Conservation (phyloP, 1,140 invertebrate genomes). For the Copidosoma floridanum region DNA sequence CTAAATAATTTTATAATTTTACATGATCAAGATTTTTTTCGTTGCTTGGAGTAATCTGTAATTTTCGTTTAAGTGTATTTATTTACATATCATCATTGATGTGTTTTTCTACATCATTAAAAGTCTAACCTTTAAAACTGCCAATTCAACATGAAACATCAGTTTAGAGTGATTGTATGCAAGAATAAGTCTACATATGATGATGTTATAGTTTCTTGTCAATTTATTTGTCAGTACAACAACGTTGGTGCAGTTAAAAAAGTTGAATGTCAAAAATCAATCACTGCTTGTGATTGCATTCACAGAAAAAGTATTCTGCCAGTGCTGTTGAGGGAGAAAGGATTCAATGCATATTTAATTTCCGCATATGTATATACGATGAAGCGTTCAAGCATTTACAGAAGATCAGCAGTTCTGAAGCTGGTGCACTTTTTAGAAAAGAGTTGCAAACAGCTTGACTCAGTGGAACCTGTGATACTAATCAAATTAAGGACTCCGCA, state of each 20-base stretch:
- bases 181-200: slow-evolving; percentile 27
- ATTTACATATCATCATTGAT: no score
- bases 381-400: slow-evolving; percentile 37
- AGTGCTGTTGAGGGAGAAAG: slow-evolving; percentile 33
- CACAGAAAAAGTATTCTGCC: slow-evolving; percentile 12
- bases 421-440: slow-evolving; percentile 24
- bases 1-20: no score
- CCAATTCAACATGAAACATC: no score
- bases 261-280: slow-evolving; percentile 8
- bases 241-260: neutral
- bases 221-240: no score
- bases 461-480: slow-evolving; percentile 30
- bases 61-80: no score
- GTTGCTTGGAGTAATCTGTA: no score
- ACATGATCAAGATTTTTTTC: no score
- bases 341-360: slow-evolving; percentile 43
- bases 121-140: no score
- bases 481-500: slow-evolving; percentile 53
- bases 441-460: neutral
- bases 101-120: no score
- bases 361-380: slow-evolving; percentile 39
- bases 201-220: slow-evolving; percentile 16
- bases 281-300: neutral
- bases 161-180: slow-evolving; percentile 23
- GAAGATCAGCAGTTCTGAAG: slow-evolving; percentile 28